Conservation (phyloP, 2,797 vertebrate species). For the Semaprochilodus insignis region DNA sequence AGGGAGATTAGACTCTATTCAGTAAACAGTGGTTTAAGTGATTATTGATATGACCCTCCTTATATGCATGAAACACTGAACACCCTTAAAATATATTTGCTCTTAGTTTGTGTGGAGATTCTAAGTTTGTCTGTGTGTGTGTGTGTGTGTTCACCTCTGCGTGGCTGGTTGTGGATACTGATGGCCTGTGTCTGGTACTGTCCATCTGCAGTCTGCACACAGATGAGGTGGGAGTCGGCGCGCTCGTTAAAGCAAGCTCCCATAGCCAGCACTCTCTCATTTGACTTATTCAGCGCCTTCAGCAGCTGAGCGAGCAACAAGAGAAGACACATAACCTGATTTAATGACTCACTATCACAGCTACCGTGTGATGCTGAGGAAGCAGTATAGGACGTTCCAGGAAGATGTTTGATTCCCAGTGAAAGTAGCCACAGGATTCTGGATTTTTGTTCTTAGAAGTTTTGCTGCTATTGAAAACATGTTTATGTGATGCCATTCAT, state of each 20-base stretch:
- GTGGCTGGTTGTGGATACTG: conserved; percentile 97
- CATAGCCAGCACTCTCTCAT: conserved; percentile 94
- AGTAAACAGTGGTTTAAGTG: too few species aligned
- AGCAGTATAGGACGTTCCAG: conserved; percentile 3
- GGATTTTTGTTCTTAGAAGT: not conserved
- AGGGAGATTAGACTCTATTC: too few species aligned
- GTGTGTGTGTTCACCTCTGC: conserved; percentile 84
- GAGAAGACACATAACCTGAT: conserved; percentile 16
- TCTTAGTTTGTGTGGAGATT: not conserved
- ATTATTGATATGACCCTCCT: too few species aligned
- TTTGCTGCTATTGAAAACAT: too few species aligned
- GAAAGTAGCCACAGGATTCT: not conserved
- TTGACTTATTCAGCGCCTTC: conserved; percentile 98
- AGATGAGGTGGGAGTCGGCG: conserved; percentile 97
- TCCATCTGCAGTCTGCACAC: conserved; percentile 94
- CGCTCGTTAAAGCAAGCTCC: conserved; percentile 96
- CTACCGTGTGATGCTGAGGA: conserved; percentile 1
- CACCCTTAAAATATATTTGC: not conserved
- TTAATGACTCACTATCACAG: conserved; percentile 17
- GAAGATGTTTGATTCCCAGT: not conserved
- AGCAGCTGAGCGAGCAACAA: conserved; percentile 84
- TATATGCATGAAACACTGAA: too few species aligned
- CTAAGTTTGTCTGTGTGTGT: conserved; percentile 26
- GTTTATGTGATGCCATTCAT: too few species aligned
- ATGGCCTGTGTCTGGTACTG: conserved; percentile 99